phyloP scores from a whole-genome alignment of 2,113 vertebrate species.

The Tachuris rubrigastra region DNA sequence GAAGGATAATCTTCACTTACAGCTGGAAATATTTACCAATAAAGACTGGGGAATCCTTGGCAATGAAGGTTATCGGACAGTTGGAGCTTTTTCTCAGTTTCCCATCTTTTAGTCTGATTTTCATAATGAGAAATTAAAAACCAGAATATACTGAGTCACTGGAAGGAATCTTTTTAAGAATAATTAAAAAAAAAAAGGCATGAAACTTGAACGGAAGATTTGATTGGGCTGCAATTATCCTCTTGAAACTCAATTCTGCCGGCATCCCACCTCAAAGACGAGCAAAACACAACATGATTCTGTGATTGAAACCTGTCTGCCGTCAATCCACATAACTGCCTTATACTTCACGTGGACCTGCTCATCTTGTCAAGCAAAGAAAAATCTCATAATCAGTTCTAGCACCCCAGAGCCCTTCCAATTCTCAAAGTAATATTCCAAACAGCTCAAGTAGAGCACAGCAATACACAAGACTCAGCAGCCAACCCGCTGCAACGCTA shows the following conservation, averaged over 20 bases:
- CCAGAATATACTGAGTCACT: neutral
- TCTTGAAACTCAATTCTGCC: constrained; percentile 47
- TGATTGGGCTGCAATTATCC: constrained; percentile 57
- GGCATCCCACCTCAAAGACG: constrained; percentile 28
- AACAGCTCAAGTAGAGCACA: constrained; percentile 67
- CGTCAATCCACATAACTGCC: constrained; percentile 40
- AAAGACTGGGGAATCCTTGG: neutral
- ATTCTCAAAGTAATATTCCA: constrained; percentile 78
- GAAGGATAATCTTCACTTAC: neutral
- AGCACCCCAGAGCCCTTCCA: constrained; percentile 67
- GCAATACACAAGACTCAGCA: neutral
- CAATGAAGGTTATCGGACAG: neutral
- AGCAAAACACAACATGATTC: constrained; percentile 39
- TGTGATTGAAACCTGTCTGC: constrained; percentile 60
- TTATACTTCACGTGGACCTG: constrained; percentile 65
- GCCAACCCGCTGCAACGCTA: constrained; percentile 50
- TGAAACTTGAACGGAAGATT: constrained; percentile 36
- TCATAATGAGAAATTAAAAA: neutral
- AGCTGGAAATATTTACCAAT: neutral
- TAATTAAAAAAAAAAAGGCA: neutral
- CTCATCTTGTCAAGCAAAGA: constrained; percentile 79
- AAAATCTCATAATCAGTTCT: constrained; percentile 82
- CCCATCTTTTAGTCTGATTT: neutral
- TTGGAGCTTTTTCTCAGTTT: neutral
- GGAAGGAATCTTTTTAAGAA: neutral